Evolutionary conservation across 2,888 invertebrate species (phyloP), one percentile per base, ranked within the genome.

Genomic region (Catocala nupta): DNA sequence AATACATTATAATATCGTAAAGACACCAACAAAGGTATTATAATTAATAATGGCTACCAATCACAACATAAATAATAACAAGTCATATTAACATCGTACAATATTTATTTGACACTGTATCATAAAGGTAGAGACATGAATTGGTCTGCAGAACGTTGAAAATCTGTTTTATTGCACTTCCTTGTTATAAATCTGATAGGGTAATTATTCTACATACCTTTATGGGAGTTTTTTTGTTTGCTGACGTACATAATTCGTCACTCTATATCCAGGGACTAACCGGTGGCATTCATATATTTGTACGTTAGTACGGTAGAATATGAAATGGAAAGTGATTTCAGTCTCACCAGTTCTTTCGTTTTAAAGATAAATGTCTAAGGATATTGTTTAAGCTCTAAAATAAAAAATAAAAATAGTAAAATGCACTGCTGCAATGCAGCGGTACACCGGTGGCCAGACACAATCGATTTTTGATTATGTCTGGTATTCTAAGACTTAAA

Each of bases 101-200:
- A 65, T 67, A 70, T 69, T 74, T 75, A 75, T 73, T 66, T 70
- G 70, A 73, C 55, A 67, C 66, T 68, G 63, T 54, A 66, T 71
- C 53, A 56, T 65, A 61, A 59, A 68, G 65, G 58, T 61, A 25
- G 62, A 39, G 65, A 66, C 63, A 39, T 64, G 51, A 63, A 70
- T 68, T 68, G 54, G 70, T 59, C 60, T 9, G 48, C 11, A 13
- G 36, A 61, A 55, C 70, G 63, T 71, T 75, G 68, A 68, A 69
- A 75, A 78, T 75, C 64, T 59, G 68, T 61, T 77, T 77, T 77
- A 80, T 64, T 57, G 53, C 75, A 52, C 75, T 80, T 78, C 78
- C 78, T 69, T 11, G 75, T 71, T 57, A 78, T 71, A 80, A 80
- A 80, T 80, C 65, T 70, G 49, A 64, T 65, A 59, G 57, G 51